A percentile compares a stretch with the other conserved stretches of the same genome.
Conservation (phyloP, 1,140 invertebrate genomes). For the Hermetia illucens region DNA sequence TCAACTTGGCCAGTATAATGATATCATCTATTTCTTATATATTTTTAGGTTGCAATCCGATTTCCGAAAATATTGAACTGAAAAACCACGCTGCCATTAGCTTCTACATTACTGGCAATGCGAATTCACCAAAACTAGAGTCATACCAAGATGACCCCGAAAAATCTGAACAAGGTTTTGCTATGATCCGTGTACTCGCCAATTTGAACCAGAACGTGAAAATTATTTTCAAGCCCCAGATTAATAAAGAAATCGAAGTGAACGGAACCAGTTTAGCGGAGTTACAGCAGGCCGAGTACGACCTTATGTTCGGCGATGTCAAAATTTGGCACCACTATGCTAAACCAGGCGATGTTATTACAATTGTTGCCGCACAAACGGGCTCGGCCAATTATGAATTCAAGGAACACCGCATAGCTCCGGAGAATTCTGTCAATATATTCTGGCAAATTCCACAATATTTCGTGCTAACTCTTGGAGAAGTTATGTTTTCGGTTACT, state of each 20-base stretch:
- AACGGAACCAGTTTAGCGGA: slow-evolving; percentile 18
- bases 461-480: slow-evolving; percentile 65
- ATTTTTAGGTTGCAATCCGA: no score
- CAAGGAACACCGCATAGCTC: slow-evolving; percentile 32
- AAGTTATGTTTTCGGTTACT: slow-evolving; percentile 81
- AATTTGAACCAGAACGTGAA: slow-evolving; percentile 9
- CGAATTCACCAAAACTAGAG: not conserved
- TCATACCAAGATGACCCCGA: slow-evolving; percentile 16
- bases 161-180: slow-evolving; percentile 21
- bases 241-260: slow-evolving; percentile 9
- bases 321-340: slow-evolving; percentile 9
- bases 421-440: slow-evolving; percentile 60
- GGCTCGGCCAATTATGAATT: slow-evolving; percentile 4
- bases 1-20: no score
- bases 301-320: slow-evolving; percentile 24
- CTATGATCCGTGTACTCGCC: slow-evolving; percentile 14
- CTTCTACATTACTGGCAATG: slow-evolving; percentile 29
- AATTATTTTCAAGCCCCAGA: slow-evolving; percentile 11
- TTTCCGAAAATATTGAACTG: no score
- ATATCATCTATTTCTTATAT: no score
- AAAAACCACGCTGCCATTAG: no score
- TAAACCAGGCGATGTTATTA: slow-evolving; percentile 47
- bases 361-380: slow-evolving; percentile 30
- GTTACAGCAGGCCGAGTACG: slow-evolving; percentile 31
- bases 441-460: slow-evolving; percentile 79